A percentile compares a stretch with the other conserved stretches of the same genome.
phyloP scores from a whole-genome alignment of 2,113 vertebrate genomes.

The Lepidothrix coronata region DNA sequence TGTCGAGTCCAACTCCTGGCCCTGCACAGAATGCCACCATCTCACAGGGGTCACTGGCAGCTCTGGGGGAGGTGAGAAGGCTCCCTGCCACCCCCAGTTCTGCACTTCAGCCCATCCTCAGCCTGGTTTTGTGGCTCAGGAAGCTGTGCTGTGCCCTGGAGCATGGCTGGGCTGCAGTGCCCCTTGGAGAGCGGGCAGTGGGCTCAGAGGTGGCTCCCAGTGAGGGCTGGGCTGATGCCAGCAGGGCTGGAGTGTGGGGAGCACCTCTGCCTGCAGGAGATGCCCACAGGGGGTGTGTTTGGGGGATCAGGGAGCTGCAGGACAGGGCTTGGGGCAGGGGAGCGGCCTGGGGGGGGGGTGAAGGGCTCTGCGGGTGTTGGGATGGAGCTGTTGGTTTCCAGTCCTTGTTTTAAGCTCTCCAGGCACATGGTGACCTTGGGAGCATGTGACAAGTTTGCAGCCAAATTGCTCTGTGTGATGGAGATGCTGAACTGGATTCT shows the following conservation, averaged over 20 bases:
- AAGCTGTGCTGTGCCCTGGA: background rate
- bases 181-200: rapidly evolving
- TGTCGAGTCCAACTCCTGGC: background rate
- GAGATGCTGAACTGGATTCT: background rate
- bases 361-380: rapidly evolving
- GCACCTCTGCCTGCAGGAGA: background rate
- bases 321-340: background rate
- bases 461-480: background rate
- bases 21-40: background rate
- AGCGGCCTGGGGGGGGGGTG: background rate
- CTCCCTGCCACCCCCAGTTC: rapidly evolving
- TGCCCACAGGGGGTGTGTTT: rapidly evolving
- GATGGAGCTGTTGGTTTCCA: background rate
- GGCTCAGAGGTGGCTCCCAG: background rate
- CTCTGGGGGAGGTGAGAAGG: background rate
- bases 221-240: background rate
- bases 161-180: rapidly evolving
- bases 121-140: rapidly evolving
- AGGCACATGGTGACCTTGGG: constrained; percentile 11
- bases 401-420: background rate
- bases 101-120: background rate
- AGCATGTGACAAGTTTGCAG: background rate
- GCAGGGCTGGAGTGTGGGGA: rapidly evolving
- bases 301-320: rapidly evolving
- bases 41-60: background rate